Percentiles rank a stretch among this genome's conserved stretches.
phyloP scores from a whole-genome alignment of 2,888 invertebrate species.

The Mycalesis mineus region DNA sequence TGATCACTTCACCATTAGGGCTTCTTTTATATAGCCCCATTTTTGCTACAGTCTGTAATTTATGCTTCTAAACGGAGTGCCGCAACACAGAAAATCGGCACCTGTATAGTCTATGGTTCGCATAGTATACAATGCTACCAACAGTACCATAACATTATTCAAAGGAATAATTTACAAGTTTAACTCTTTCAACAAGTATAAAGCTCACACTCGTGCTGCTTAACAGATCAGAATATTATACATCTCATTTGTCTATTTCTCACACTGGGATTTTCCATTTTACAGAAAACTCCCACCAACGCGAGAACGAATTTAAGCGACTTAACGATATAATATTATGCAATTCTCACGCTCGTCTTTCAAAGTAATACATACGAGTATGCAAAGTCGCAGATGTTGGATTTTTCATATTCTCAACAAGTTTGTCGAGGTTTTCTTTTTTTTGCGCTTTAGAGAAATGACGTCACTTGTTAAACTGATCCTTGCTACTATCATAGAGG shows the following conservation, averaged over 20 bases:
- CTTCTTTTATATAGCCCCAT: no score
- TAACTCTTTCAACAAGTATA: background rate
- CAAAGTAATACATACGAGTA: background rate
- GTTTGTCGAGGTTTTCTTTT: background rate
- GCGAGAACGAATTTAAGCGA: background rate
- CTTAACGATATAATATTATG: background rate
- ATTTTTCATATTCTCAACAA: background rate
- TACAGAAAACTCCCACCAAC: background rate
- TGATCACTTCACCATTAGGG: no score
- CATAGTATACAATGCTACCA: no score
- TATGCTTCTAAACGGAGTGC: no score
- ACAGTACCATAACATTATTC: no score
- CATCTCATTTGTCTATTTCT: background rate
- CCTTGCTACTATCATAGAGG: background rate
- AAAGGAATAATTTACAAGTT: no score
- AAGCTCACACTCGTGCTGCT: background rate
- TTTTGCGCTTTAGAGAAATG: background rate
- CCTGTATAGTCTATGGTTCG: no score
- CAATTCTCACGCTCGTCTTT: background rate
- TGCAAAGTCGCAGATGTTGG: background rate
- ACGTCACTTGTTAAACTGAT: background rate
- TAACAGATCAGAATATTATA: background rate
- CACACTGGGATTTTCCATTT: background rate
- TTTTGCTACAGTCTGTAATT: no score
- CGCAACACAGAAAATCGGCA: no score